These are phyloP conservation scores for Rhegmatorhina hoffmannsi DNA, from an alignment of 2,113 vertebrate species.

Conservation along the genomic window DNA sequence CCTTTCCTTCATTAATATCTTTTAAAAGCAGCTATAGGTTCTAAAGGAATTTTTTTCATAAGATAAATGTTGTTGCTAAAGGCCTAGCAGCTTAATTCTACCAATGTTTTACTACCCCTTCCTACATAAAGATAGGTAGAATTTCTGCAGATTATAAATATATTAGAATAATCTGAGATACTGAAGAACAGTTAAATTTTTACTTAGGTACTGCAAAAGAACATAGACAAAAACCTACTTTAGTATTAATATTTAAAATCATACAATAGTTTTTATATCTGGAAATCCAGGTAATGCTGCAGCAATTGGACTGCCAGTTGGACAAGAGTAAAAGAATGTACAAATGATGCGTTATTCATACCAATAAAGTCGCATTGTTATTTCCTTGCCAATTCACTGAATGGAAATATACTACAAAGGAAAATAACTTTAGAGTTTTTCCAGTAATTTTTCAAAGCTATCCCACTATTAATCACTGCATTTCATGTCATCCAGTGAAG, in stretches of 20 bases:
- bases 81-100: background rate
- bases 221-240: background rate
- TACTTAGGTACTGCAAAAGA: background rate
- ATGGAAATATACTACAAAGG: constrained; percentile 55
- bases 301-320: constrained; percentile 28
- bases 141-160: background rate
- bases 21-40: background rate
- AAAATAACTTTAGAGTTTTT: constrained; percentile 39
- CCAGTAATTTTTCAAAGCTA: constrained; percentile 48
- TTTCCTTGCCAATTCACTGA: constrained; percentile 51
- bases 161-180: background rate
- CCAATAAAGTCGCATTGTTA: constrained; percentile 32
- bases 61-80: background rate
- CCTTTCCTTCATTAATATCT: background rate
- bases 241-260: background rate
- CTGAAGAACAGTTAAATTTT: background rate
- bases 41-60: background rate
- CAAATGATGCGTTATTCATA: constrained; percentile 4
- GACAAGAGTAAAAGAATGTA: constrained; percentile 3
- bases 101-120: background rate
- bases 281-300: constrained; percentile 12
- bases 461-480: background rate
- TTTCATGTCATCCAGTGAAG: constrained; percentile 32
- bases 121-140: background rate
- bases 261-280: background rate